These are phyloP conservation scores for Talpa occidentalis DNA, from an alignment of 2,113 vertebrate species.

Conservation along the genomic window DNA sequence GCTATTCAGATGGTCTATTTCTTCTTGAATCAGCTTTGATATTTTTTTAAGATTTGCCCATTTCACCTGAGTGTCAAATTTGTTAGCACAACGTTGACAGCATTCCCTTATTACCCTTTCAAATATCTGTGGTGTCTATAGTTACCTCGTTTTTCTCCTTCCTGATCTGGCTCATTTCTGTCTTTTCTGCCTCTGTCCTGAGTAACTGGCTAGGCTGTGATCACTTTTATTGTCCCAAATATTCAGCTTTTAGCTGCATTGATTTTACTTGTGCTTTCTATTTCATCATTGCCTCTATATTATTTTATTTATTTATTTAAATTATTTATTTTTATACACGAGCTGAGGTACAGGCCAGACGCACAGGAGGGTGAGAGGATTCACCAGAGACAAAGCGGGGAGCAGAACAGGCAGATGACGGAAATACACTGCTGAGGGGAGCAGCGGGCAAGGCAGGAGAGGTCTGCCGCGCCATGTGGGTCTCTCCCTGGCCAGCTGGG, in stretches of 20 bases:
- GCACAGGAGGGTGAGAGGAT: too few species aligned
- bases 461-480: too few species aligned
- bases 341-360: too few species aligned
- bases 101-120: too few species aligned
- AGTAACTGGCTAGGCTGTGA: neutral
- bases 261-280: neutral
- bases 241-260: neutral
- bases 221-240: neutral
- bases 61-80: neutral
- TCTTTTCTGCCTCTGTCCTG: neutral
- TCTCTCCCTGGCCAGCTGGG: too few species aligned
- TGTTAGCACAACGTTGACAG: neutral
- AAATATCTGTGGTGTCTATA: too few species aligned
- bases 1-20: neutral
- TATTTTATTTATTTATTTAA: too few species aligned
- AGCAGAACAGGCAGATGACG: too few species aligned
- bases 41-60: neutral
- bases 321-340: too few species aligned
- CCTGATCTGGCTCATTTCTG: neutral
- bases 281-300: neutral
- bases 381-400: too few species aligned
- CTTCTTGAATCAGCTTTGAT: neutral
- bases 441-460: too few species aligned
- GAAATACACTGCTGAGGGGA: too few species aligned
- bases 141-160: neutral